Base-by-base conservation (phyloP, 2,888 invertebrate species). In the Lasioglossum morio region DNA sequence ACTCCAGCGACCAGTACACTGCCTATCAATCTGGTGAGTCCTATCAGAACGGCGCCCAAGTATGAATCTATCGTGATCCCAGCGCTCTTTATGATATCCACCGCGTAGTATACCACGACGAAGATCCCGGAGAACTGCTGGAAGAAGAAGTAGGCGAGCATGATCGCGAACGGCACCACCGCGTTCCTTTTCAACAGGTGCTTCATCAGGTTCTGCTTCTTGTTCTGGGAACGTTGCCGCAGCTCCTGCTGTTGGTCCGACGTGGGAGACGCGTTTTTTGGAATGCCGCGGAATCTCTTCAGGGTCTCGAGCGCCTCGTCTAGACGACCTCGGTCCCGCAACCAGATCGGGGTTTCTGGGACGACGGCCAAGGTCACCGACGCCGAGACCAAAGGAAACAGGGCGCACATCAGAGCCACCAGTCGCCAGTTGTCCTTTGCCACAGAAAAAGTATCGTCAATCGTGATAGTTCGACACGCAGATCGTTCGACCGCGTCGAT, bases 41-140 rank as follows among this genome's bases (percentile, higher is more conserved):
- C 96, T 37, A 96, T 96, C 37, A 96, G 91, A 40, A 96, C 96
- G 0, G 96, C 96, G 0, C 95, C 95, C 0, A 96, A 72, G 86
- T 96, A 96, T 0, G 95, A 94, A 89, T 96, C 95, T 3, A 96
- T 92, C 8, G 88, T 93, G 0, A 96, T 93, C 0, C 96, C 96
- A 0, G 96, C 96, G 70, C 95, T 95, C 46, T 92, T 87, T 2
- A 95, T 95, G 0, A 96, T 95, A 86, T 96, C 95, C 0, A 96
- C 96, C 16, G 96, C 96, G 89, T 96, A 96, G 87, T 96, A 96
- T 14, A 96, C 95, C 2, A 96, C 94, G 0, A 96, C 96, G 86
- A 96, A 96, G 4, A 96, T 95, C 0, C 96, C 96, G 7, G 96
- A 95, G 86, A 96, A 96, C 92, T 96, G 96, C 91, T 96, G 96